These are phyloP conservation scores for Pseudorectes ferrugineus DNA, from an alignment of 2,113 vertebrate species.

Conservation along the genomic window DNA sequence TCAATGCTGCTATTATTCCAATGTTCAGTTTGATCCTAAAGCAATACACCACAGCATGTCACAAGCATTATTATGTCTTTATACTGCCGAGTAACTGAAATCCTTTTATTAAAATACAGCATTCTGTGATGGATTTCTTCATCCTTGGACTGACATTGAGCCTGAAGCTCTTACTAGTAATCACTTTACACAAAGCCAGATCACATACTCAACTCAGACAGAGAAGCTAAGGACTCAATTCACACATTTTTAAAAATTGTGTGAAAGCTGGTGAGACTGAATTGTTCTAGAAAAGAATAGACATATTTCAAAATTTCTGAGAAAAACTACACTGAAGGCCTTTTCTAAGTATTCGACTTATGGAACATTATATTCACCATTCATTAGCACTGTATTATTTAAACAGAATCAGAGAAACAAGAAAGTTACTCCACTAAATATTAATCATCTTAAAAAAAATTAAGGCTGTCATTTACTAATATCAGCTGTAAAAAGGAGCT, in stretches of 20 bases:
- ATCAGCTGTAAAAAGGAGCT: neutral
- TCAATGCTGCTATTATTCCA: constrained; percentile 28
- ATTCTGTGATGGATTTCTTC: constrained; percentile 52
- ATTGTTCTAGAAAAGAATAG: neutral
- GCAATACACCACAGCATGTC: constrained; percentile 48
- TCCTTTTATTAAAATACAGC: constrained; percentile 63
- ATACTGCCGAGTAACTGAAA: constrained; percentile 25
- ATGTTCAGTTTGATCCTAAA: constrained; percentile 42
- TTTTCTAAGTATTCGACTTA: neutral
- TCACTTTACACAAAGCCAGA: constrained; percentile 57
- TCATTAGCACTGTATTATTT: neutral
- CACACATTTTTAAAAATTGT: neutral
- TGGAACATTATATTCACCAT: neutral
- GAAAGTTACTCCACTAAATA: neutral
- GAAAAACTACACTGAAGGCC: neutral
- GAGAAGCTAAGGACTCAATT: constrained; percentile 14
- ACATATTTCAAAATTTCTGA: neutral
- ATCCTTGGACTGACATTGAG: constrained; percentile 60
- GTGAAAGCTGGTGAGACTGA: constrained; percentile 8
- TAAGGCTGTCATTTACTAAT: neutral
- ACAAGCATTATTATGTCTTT: constrained; percentile 44
- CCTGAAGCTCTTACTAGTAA: constrained; percentile 56
- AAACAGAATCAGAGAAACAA: neutral
- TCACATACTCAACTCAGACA: constrained; percentile 22
- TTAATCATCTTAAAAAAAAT: neutral